Conservation (phyloP, 2,888 invertebrate genomes). For the Caenorhabditis imperialis region DNA sequence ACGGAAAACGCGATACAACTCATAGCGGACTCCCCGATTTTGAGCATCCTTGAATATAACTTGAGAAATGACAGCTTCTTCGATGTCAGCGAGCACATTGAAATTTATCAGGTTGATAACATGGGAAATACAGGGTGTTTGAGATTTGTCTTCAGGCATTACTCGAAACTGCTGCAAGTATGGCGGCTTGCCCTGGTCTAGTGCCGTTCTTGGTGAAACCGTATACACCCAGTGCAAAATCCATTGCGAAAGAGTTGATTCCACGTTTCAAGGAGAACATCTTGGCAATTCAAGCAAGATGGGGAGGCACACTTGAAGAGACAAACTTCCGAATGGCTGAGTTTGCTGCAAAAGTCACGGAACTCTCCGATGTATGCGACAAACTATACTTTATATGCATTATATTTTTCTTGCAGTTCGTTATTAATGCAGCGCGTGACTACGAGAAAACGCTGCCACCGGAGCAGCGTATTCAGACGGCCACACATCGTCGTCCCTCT, state of each 20-base stretch:
- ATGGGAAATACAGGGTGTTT: too few relatives aligned
- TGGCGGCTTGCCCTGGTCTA: slow-evolving; percentile 68
- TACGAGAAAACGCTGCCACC: slow-evolving; percentile 67
- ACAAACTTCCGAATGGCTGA: slow-evolving; percentile 77
- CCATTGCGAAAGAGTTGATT: slow-evolving; percentile 75
- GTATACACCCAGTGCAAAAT: slow-evolving; percentile 66
- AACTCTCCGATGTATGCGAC: slow-evolving; percentile 65
- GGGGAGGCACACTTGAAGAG: slow-evolving; percentile 71
- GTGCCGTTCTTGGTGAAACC: slow-evolving; percentile 72
- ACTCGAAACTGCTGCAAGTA: slow-evolving; percentile 72
- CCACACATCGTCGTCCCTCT: slow-evolving; percentile 42
- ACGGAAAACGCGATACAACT: slow-evolving; percentile 45
- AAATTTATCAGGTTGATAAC: slow-evolving; percentile 75
- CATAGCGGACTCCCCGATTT: slow-evolving; percentile 63
- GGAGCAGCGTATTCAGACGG: slow-evolving; percentile 72
- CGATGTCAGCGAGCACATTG: slow-evolving; percentile 77
- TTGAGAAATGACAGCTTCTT: slow-evolving; percentile 77
- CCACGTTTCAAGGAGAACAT: slow-evolving; percentile 75
- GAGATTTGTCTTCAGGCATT: slow-evolving; percentile 61
- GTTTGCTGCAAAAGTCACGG: slow-evolving; percentile 70
- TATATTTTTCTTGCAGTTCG: slow-evolving; percentile 49
- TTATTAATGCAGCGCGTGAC: slow-evolving; percentile 48
- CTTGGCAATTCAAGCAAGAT: slow-evolving; percentile 65
- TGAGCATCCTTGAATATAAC: slow-evolving; percentile 74
- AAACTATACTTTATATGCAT: too few relatives aligned